Evolutionary conservation across 2,113 vertebrate genomes (phyloP).

Genomic region (Gallinago jamesoni): DNA sequence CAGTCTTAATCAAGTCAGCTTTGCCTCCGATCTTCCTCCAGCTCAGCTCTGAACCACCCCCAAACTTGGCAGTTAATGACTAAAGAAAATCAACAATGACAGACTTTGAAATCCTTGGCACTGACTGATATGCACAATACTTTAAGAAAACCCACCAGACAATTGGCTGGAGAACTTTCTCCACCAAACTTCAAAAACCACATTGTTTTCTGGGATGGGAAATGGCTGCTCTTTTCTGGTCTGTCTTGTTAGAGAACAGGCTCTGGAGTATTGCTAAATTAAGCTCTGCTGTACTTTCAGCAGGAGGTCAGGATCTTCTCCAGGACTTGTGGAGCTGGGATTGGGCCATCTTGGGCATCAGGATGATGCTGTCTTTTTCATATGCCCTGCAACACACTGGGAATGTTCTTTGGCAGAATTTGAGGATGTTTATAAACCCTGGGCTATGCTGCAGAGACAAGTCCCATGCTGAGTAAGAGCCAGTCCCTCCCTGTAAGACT

Average conservation of each 20-base stretch:
- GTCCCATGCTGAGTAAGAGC: background rate
- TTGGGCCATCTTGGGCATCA: background rate
- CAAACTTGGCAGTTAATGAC: background rate
- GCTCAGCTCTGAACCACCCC: background rate
- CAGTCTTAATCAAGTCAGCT: background rate
- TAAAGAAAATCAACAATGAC: background rate
- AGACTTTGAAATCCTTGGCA: background rate
- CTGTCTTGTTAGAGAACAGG: background rate
- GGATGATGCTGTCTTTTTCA: background rate
- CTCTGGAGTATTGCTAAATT: too few species aligned
- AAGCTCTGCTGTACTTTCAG: background rate
- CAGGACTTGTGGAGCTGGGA: background rate
- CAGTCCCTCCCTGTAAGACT: background rate
- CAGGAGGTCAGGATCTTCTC: background rate
- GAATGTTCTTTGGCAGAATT: too few species aligned
- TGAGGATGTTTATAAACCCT: background rate
- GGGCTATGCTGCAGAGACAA: background rate
- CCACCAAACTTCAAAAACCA: fast-evolving
- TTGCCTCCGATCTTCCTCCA: background rate
- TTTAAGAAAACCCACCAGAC: background rate
- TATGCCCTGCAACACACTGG: too few species aligned
- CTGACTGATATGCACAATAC: background rate
- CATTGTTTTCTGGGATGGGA: background rate
- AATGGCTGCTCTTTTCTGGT: background rate
- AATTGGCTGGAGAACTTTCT: background rate